phyloP scores from a whole-genome alignment of 2,888 invertebrate species.

The Dasysyrphus albostriatus region DNA sequence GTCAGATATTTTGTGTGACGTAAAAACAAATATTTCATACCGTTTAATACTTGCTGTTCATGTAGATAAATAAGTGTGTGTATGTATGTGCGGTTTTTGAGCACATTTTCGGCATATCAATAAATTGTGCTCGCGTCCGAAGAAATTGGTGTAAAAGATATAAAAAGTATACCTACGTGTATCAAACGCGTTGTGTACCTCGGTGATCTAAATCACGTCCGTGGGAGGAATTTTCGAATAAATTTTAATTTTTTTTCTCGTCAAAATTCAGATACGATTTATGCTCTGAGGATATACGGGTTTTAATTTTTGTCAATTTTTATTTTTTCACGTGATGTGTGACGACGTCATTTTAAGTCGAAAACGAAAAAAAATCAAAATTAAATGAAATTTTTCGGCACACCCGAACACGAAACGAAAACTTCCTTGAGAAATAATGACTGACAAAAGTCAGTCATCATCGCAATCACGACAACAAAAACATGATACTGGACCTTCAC shows the following conservation, averaged over 20 bases:
- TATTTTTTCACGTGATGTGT: slow-evolving; percentile 66
- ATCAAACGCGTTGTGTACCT: slow-evolving; percentile 35
- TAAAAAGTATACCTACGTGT: slow-evolving; percentile 4
- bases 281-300: slow-evolving; percentile 12
- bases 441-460: slow-evolving; percentile 66
- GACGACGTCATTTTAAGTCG: slow-evolving; percentile 68
- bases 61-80: slow-evolving; percentile 6
- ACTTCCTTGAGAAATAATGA: slow-evolving; percentile 49
- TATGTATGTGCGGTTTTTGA: slow-evolving; percentile 9
- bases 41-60: not conserved
- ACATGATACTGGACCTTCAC: not conserved
- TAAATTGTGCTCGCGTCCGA: slow-evolving; percentile 65
- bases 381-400: slow-evolving; percentile 52
- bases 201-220: slow-evolving; percentile 10
- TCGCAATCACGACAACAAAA: slow-evolving; percentile 44
- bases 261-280: slow-evolving; percentile 49
- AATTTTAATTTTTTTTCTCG: slow-evolving; percentile 30
- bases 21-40: slow-evolving; percentile 47
- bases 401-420: slow-evolving; percentile 36
- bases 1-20: slow-evolving; percentile 57
- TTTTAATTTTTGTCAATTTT: slow-evolving; percentile 1
- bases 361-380: slow-evolving; percentile 69
- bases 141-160: slow-evolving; percentile 63
- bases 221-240: slow-evolving; percentile 63
- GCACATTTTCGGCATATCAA: slow-evolving; percentile 62